These are phyloP conservation scores for Isichthys henryi DNA, from an alignment of 2,113 vertebrate species.

Conservation along the genomic window DNA sequence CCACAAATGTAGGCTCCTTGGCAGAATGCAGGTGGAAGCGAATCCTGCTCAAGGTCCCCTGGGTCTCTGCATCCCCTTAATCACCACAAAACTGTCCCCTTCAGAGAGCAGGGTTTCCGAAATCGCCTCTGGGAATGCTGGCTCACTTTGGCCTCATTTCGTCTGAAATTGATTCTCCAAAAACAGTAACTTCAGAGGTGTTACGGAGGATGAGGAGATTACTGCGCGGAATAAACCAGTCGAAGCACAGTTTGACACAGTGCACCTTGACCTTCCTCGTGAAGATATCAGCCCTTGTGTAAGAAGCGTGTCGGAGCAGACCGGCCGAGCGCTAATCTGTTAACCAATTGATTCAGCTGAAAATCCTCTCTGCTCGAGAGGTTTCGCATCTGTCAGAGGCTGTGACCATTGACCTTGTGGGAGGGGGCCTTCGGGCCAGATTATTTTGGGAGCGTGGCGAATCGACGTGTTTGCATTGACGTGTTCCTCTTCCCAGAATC, in stretches of 20 bases:
- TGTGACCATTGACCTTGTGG: not conserved
- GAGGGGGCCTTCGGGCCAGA: not conserved
- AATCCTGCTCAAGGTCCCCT: constrained; percentile 17
- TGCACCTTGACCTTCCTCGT: not conserved
- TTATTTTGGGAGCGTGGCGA: not conserved
- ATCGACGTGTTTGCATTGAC: not conserved
- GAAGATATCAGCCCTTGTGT: not conserved
- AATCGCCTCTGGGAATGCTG: not conserved
- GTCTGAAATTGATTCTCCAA: constrained; percentile 6
- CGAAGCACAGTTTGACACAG: not conserved
- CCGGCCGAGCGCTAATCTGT: not conserved
- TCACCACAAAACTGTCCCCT: constrained; percentile 11
- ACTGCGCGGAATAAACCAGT: not conserved
- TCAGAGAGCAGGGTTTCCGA: constrained; percentile 4
- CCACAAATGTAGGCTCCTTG: constrained; percentile 38
- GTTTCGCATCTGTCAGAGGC: not conserved
- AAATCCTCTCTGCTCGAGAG: not conserved
- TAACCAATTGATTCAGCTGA: constrained; percentile 1
- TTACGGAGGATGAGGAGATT: constrained; percentile 6
- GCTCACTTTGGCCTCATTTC: not conserved
- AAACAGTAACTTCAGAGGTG: constrained; percentile 6
- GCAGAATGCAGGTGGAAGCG: constrained; percentile 18
- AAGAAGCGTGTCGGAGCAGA: not conserved
- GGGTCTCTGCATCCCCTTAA: constrained; percentile 7
- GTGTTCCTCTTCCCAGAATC: not conserved